Evolutionary conservation across 1,140 invertebrate species (phyloP).

Genomic region (Hormaphis cornu): DNA sequence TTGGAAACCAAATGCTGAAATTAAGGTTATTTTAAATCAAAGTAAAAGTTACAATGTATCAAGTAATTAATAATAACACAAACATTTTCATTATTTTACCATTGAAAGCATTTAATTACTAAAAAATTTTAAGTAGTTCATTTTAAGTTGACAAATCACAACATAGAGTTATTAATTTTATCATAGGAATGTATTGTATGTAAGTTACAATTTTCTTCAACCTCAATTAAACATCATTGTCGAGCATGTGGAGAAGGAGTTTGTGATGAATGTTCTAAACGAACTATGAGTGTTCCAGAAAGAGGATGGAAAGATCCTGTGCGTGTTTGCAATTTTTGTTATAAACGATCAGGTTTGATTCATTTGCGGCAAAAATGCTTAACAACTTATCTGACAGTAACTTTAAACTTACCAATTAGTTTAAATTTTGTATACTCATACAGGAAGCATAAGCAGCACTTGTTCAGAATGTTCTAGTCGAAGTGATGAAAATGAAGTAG

Average conservation of each 20-base stretch:
- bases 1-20: constrained; percentile 70
- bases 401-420: background rate
- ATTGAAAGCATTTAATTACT: background rate
- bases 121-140: too few species aligned
- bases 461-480: constrained; percentile 24
- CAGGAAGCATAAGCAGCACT: constrained; percentile 20
- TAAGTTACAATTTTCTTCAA: constrained; percentile 46
- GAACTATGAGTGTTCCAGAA: constrained; percentile 51
- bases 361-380: background rate
- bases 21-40: too few species aligned
- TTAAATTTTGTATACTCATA: background rate
- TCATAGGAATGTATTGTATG: constrained; percentile 56
- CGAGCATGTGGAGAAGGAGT: constrained; percentile 66
- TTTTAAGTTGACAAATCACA: background rate
- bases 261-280: constrained; percentile 55
- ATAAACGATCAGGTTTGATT: constrained; percentile 24
- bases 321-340: constrained; percentile 59
- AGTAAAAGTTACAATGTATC: constrained; percentile 12
- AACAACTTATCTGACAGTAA: background rate
- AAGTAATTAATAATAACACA: background rate
- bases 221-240: constrained; percentile 66
- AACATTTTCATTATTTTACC: background rate
- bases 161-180: constrained; percentile 32
- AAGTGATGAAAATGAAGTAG: constrained; percentile 46
- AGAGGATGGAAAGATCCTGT: constrained; percentile 57